A percentile compares a stretch with the other conserved stretches of the same genome.
Conservation (phyloP, 2,113 vertebrate genomes). For the Sinocyclocheilus grahami region DNA sequence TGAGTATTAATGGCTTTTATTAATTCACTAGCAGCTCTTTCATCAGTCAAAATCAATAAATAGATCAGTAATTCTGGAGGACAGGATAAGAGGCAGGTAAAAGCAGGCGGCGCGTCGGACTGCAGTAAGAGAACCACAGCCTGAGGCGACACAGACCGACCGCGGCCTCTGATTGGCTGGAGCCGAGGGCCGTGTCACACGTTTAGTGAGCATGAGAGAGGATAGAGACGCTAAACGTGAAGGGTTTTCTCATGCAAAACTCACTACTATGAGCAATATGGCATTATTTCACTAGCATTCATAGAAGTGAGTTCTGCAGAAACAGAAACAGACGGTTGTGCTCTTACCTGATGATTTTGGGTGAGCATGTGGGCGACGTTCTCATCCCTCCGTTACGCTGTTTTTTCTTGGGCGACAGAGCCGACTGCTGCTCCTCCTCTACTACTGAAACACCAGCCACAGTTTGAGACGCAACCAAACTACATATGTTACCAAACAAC, state of each 20-base stretch:
- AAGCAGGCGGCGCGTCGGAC: conserved; percentile 1
- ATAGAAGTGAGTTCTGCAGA: not conserved
- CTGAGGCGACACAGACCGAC: not conserved
- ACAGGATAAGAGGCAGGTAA: conserved; percentile 98
- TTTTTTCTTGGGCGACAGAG: conserved; percentile 96
- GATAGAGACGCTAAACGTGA: not conserved
- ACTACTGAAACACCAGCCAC: conserved; percentile 82
- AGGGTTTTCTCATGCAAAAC: too few relatives aligned
- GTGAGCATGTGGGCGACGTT: conserved; percentile 92
- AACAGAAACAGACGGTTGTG: not conserved
- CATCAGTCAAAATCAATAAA: conserved; percentile 93
- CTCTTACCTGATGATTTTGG: conserved; percentile 90
- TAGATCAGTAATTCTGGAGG: conserved; percentile 87
- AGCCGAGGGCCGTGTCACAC: not conserved
- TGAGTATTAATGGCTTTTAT: conserved; percentile 68
- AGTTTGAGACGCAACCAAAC: not conserved
- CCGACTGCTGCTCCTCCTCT: conserved; percentile 90
- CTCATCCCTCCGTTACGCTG: conserved; percentile 95
- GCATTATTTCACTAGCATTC: not conserved
- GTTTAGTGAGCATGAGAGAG: not conserved
- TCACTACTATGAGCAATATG: too few relatives aligned
- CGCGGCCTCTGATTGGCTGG: not conserved
- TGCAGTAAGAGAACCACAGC: not conserved
- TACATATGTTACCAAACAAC: too few relatives aligned
- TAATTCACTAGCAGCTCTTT: conserved; percentile 74